These are phyloP conservation scores for Rhinogobio ventralis DNA, from an alignment of 2,797 vertebrate species.

Conservation along the genomic window DNA sequence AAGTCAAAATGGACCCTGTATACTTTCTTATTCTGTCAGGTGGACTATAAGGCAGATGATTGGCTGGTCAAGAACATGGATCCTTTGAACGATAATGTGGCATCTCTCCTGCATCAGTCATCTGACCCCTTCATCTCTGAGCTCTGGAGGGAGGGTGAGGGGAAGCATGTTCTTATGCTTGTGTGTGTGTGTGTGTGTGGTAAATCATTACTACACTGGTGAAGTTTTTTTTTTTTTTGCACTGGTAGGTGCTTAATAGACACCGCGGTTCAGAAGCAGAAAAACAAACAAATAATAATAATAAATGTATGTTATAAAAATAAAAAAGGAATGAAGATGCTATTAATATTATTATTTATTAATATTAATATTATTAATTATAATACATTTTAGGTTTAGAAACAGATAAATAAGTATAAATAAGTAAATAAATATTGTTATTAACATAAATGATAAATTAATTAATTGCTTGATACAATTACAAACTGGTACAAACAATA, in stretches of 20 bases:
- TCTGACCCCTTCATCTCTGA: slow-evolving; percentile 89
- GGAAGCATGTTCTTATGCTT: neutral
- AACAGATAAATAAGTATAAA: neutral
- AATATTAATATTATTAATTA: too few species aligned
- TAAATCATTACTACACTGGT: neutral
- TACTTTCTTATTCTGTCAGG: slow-evolving; percentile 69
- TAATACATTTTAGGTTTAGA: neutral
- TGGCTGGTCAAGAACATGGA: slow-evolving; percentile 97
- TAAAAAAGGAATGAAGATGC: neutral
- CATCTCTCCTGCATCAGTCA: slow-evolving; percentile 89
- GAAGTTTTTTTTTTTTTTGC: neutral
- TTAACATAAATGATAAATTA: neutral
- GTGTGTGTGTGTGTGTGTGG: slow-evolving; percentile 1
- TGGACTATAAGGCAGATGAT: slow-evolving; percentile 90
- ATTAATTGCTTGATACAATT: neutral
- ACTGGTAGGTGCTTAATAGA: neutral
- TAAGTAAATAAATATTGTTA: neutral
- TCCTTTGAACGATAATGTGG: slow-evolving; percentile 90
- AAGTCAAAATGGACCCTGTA: neutral
- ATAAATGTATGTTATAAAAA: too few species aligned
- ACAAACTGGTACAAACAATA: neutral
- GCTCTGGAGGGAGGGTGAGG: slow-evolving; percentile 92
- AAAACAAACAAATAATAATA: neutral
- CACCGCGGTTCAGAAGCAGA: neutral
- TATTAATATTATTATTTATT: neutral